phyloP scores from a whole-genome alignment of 2,888 invertebrate species.

The Teleiodes luculella region DNA sequence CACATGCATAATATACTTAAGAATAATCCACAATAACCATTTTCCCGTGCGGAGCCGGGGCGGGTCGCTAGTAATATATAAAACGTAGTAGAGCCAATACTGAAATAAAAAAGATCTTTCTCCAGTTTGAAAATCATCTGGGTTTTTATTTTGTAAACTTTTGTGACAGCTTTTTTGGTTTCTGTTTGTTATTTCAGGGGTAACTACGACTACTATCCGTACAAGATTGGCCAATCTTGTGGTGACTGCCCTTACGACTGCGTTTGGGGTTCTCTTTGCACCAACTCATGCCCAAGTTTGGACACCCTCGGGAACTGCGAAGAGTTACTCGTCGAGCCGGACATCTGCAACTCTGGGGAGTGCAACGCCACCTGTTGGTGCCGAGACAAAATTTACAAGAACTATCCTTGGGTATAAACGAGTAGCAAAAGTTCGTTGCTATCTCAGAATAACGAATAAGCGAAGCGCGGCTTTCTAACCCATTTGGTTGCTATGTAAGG shows the following conservation, averaged over 20 bases:
- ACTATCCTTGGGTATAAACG: constrained; percentile 44
- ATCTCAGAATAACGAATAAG: too few species aligned
- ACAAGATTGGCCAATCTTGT: constrained; percentile 79
- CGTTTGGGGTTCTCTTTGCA: constrained; percentile 79
- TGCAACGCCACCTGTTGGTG: constrained; percentile 84
- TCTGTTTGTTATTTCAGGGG: constrained; percentile 63
- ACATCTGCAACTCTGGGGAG: constrained; percentile 50
- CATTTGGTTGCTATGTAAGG: too few species aligned
- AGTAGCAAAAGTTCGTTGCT: too few species aligned
- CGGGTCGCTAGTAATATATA: too few species aligned
- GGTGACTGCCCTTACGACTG: constrained; percentile 78
- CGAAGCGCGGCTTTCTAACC: too few species aligned
- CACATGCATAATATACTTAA: too few species aligned
- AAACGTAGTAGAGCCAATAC: too few species aligned
- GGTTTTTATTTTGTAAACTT: too few species aligned
- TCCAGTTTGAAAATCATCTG: too few species aligned
- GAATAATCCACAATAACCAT: too few species aligned
- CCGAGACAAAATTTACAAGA: constrained; percentile 46
- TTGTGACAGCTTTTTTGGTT: not conserved
- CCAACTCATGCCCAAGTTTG: constrained; percentile 80
- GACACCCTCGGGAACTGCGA: constrained; percentile 83
- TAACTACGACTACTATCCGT: constrained; percentile 74
- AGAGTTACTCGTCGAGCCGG: constrained; percentile 66
- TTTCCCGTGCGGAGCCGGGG: too few species aligned
- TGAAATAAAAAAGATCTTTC: too few species aligned